Evolutionary conservation across 1,140 invertebrate species (phyloP).

Genomic region (Thalassaphorura encarpata): DNA sequence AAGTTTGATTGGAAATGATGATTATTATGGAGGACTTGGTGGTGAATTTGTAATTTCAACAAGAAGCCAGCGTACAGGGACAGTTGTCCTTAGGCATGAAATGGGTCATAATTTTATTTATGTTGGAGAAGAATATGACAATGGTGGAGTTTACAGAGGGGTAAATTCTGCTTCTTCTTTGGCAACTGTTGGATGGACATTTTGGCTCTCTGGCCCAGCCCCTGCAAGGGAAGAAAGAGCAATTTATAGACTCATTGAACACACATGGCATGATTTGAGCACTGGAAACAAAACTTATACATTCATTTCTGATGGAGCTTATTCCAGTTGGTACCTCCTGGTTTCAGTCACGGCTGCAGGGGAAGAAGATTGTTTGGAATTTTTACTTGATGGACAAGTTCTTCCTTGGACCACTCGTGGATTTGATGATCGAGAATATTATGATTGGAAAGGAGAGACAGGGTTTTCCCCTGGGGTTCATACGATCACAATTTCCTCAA

Average conservation of each 20-base stretch:
- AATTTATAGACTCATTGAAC: constrained; percentile 13
- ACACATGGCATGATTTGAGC: constrained; percentile 15
- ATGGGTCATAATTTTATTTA: constrained; percentile 22
- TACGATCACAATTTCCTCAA: constrained; percentile 12
- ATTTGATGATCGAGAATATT: constrained; percentile 26
- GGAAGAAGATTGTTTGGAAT: constrained; percentile 19
- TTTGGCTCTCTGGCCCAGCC: background rate
- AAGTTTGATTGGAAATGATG: constrained; percentile 22
- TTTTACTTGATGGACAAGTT: constrained; percentile 16
- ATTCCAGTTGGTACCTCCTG: background rate
- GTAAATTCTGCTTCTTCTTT: constrained; percentile 7
- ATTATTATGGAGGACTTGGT: constrained; percentile 25
- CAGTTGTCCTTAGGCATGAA: constrained; percentile 18
- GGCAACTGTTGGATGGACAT: background rate
- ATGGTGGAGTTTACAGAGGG: constrained; percentile 8
- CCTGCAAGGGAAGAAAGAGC: constrained; percentile 11
- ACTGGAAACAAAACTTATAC: background rate
- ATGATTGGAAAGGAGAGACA: constrained; percentile 15
- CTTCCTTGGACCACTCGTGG: constrained; percentile 19
- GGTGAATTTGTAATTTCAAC: constrained; percentile 32
- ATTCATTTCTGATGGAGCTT: constrained; percentile 1
- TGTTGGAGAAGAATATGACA: constrained; percentile 18
- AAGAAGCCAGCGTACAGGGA: constrained; percentile 17
- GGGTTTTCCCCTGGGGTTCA: constrained; percentile 18
- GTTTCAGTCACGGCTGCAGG: constrained; percentile 20